Evolutionary conservation across 2,113 vertebrate genomes (phyloP), one percentile per base, ranked within the genome.

Genomic region (Grantiella picta): DNA sequence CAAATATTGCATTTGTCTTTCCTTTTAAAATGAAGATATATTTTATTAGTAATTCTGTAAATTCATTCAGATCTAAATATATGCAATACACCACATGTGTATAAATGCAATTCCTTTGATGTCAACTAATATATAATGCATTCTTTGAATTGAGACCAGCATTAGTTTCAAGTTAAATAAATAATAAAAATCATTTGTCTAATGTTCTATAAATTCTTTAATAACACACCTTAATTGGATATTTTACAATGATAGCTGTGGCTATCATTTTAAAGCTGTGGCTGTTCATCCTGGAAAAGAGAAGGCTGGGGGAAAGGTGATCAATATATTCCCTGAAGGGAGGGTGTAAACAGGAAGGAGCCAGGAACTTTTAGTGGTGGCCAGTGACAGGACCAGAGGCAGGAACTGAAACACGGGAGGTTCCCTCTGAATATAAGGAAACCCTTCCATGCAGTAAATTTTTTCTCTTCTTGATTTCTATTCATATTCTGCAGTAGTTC

Each of bases 401-500:
- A 84, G 12, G 57, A 87, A 29, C 8, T 56, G 42, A 56, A 92
- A 44, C 10, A 45, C 4, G 21, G 15, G 10, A 40, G 2, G 0
- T 25, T 61, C 7, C 5, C 3, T 57, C 31, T 63, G 56, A 75
- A n/a, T 16, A 79, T 66, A 28, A 70, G 33, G 35, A 50, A 76
- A n/a, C 2, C 18, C 11, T 77, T 72, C n/a, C 36, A 5, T 27
- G 6, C 9, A 44, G 49, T 7, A 45, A 31, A 76, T n/a, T 9
- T 83, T 72, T 82, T 70, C 28, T 59, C 7, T 54, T 64, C 44
- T 28, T 90, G 53, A 93, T 92, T 92, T 94, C 86, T 81, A 90
- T 90, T 93, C 90, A 86, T 65, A 77, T 81, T 66, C 75, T 92
- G 33, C 19, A 81, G 57, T 40, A 70, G 45, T 75, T 86, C 76